phyloP scores from a whole-genome alignment of 64 coral and sea anemone genomes.

The Hydrozoanthus tunicans region DNA sequence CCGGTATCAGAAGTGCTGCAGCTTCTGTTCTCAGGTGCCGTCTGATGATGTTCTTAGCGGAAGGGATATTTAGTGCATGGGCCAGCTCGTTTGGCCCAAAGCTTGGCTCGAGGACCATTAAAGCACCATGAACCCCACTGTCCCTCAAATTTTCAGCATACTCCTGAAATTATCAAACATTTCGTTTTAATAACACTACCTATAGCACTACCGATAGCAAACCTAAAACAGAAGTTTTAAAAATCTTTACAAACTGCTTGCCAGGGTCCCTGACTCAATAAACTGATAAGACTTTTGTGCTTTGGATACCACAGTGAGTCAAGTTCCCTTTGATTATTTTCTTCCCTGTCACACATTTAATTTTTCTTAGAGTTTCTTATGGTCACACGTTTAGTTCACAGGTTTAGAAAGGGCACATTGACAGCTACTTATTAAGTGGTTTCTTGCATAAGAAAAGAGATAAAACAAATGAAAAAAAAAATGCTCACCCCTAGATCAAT shows the following conservation, averaged over 20 bases:
- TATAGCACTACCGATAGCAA: too few species aligned
- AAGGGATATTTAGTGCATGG: constrained; percentile 75
- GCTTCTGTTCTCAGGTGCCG: constrained; percentile 82
- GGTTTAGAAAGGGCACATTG: too few species aligned
- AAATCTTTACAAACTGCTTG: not conserved
- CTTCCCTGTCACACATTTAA: not conserved
- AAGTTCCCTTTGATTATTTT: too few species aligned
- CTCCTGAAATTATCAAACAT: constrained; percentile 57
- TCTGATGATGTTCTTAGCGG: constrained; percentile 93
- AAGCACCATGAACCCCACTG: constrained; percentile 86
- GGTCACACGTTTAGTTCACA: too few species aligned
- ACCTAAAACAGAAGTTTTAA: not conserved
- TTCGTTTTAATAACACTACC: not conserved
- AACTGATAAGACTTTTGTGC: too few species aligned
- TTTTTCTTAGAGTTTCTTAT: too few species aligned
- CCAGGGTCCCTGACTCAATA: too few species aligned
- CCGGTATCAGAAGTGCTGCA: constrained; percentile 75
- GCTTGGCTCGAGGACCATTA: constrained; percentile 80
- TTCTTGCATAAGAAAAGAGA: not conserved
- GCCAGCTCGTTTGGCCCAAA: constrained; percentile 94
- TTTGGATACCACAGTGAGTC: too few species aligned
- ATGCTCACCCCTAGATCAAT: constrained; percentile 81
- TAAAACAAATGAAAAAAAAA: not conserved
- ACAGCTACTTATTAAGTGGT: too few species aligned
- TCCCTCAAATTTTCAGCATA: constrained; percentile 86